A percentile compares a stretch with the other conserved stretches of the same genome.
Evolutionary conservation across 2,888 invertebrate genomes (phyloP).

Genomic region (Epinotia bilunana): DNA sequence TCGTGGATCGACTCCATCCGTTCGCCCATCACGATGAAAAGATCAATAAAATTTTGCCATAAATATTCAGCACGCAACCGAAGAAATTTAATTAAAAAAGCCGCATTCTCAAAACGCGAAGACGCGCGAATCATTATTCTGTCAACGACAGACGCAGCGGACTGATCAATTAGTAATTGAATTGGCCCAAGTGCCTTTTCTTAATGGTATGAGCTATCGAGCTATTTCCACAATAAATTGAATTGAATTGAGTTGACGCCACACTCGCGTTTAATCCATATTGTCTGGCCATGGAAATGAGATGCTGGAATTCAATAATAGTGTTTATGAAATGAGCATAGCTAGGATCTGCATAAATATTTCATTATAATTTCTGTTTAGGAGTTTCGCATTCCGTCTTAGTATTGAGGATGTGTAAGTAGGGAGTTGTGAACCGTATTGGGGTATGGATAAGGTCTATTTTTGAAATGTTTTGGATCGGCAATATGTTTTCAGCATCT

Average conservation of each 20-base stretch:
- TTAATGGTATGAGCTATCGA: slow-evolving; percentile 62
- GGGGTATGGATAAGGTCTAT: not conserved
- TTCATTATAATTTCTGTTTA: slow-evolving; percentile 18
- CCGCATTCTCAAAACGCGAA: slow-evolving; percentile 41
- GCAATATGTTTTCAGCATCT: not conserved
- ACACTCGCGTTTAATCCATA: slow-evolving; percentile 61
- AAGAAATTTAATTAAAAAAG: slow-evolving; percentile 58
- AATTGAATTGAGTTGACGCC: slow-evolving; percentile 65
- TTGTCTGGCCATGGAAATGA: slow-evolving; percentile 6
- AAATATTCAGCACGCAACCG: slow-evolving; percentile 28
- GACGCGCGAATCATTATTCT: slow-evolving; percentile 63
- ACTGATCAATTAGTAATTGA: slow-evolving; percentile 67
- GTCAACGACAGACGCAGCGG: slow-evolving; percentile 58
- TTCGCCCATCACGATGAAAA: not conserved
- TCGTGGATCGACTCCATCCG: not conserved
- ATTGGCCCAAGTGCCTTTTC: slow-evolving; percentile 66
- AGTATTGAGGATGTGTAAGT: not conserved
- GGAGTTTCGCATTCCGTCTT: not conserved
- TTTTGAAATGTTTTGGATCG: not conserved
- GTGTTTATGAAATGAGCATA: slow-evolving; percentile 27
- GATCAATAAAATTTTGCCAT: not conserved
- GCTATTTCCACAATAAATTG: slow-evolving; percentile 62
- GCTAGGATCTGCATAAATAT: slow-evolving; percentile 17
- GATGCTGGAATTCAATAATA: slow-evolving; percentile 43
- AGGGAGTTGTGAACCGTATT: not conserved